Evolutionary conservation across 2,888 invertebrate species (phyloP).

Genomic region (Entomobrya proxima): DNA sequence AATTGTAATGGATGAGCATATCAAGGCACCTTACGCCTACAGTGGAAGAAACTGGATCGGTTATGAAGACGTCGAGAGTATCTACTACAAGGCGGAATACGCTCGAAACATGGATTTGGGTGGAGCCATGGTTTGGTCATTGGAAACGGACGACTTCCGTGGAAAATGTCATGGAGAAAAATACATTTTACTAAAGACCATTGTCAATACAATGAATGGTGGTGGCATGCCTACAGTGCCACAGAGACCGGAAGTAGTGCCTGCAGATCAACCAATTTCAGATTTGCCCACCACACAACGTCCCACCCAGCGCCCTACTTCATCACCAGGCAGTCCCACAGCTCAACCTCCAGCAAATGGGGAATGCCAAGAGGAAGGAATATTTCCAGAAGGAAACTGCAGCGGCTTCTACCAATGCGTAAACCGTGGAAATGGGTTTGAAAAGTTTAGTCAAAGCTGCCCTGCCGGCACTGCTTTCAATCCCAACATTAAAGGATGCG

Average conservation of each 20-base stretch:
- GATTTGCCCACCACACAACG: no score
- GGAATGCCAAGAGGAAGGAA: slow-evolving; percentile 53
- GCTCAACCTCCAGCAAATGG: slow-evolving; percentile 21
- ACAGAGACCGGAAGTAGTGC: slow-evolving; percentile 50
- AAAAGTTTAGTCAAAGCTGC: slow-evolving; percentile 67
- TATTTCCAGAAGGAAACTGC: slow-evolving; percentile 55
- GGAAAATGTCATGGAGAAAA: slow-evolving; percentile 70
- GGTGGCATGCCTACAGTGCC: slow-evolving; percentile 57
- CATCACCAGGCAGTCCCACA: no score
- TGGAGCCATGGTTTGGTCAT: slow-evolving; percentile 71
- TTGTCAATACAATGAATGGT: slow-evolving; percentile 63
- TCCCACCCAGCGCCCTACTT: no score
- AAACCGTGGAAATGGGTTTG: slow-evolving; percentile 34
- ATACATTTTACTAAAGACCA: slow-evolving; percentile 65
- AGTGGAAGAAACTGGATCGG: slow-evolving; percentile 83
- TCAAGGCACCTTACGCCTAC: slow-evolving; percentile 82
- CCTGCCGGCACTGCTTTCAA: slow-evolving; percentile 72
- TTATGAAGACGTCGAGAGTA: slow-evolving; percentile 82
- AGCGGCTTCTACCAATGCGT: slow-evolving; percentile 57
- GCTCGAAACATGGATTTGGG: slow-evolving; percentile 66
- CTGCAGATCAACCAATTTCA: neutral
- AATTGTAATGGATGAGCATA: slow-evolving; percentile 79
- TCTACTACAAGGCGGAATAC: slow-evolving; percentile 78
- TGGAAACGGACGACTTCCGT: slow-evolving; percentile 75
- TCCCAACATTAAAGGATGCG: slow-evolving; percentile 67